These are phyloP conservation scores for Uria aalge DNA, from an alignment of 2,113 vertebrate species.

Conservation along the genomic window DNA sequence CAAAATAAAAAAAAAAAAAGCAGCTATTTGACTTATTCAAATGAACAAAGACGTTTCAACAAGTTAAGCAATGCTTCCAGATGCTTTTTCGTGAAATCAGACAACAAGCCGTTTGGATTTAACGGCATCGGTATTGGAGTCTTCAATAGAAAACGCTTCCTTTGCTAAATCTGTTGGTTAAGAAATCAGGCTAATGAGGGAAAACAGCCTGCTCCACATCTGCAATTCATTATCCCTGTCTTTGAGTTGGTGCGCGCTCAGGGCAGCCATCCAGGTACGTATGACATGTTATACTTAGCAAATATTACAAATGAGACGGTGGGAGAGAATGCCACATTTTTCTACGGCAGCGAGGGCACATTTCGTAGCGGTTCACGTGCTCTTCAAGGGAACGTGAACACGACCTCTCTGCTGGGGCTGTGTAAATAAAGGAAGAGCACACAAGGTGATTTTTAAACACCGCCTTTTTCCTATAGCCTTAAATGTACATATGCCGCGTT, in stretches of 20 bases:
- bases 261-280: conserved; percentile 51
- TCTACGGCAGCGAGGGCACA: background rate
- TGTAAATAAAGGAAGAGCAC: background rate
- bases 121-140: background rate
- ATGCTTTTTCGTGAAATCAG: conserved; percentile 37
- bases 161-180: conserved; percentile 44
- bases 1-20: background rate
- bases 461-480: background rate
- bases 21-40: conserved; percentile 17
- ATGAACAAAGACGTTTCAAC: conserved; percentile 47
- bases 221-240: conserved; percentile 50
- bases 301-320: background rate
- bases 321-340: conserved; percentile 9
- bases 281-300: conserved; percentile 12
- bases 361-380: background rate
- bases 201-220: conserved; percentile 49
- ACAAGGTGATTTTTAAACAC: background rate
- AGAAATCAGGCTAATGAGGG: conserved; percentile 60
- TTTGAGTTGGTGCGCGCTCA: background rate
- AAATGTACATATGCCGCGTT: background rate
- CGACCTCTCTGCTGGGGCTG: background rate
- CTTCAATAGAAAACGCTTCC: conserved; percentile 33
- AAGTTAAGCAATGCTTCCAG: conserved; percentile 54
- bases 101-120: conserved; percentile 37
- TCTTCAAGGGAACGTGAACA: background rate